Evolutionary conservation across 2,113 vertebrate genomes (phyloP).

Genomic region (Phylloscopus trochiloides): DNA sequence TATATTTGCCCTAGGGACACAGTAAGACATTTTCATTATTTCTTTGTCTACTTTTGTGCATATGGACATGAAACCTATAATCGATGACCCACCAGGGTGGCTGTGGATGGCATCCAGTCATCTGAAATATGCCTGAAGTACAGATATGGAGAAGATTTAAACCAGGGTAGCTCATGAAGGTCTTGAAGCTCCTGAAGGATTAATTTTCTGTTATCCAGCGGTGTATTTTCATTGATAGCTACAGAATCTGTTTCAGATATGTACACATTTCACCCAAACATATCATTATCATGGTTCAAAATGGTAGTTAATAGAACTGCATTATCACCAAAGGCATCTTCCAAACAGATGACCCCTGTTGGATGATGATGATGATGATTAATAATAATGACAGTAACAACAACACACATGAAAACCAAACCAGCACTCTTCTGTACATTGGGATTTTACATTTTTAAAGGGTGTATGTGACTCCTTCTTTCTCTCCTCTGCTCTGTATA

Average conservation of each 20-base stretch:
- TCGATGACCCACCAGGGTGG: not conserved
- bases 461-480: rapidly evolving
- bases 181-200: not conserved
- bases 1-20: not conserved
- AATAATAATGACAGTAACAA: not conserved
- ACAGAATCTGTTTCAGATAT: not conserved
- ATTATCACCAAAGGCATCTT: not conserved
- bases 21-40: not conserved
- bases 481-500: not conserved
- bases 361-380: not conserved
- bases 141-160: not conserved
- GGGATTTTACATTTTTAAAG: not conserved
- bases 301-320: not conserved
- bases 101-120: not conserved
- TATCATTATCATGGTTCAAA: not conserved
- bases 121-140: not conserved
- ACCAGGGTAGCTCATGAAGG: not conserved
- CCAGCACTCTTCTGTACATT: not conserved
- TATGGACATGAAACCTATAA: not conserved
- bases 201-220: not conserved
- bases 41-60: not conserved
- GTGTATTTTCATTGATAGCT: not conserved
- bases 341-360: not conserved
- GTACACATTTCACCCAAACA: not conserved
- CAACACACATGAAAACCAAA: not conserved